phyloP scores from a whole-genome alignment of 1,140 invertebrate species.

The Trigoniulus corallinus region DNA sequence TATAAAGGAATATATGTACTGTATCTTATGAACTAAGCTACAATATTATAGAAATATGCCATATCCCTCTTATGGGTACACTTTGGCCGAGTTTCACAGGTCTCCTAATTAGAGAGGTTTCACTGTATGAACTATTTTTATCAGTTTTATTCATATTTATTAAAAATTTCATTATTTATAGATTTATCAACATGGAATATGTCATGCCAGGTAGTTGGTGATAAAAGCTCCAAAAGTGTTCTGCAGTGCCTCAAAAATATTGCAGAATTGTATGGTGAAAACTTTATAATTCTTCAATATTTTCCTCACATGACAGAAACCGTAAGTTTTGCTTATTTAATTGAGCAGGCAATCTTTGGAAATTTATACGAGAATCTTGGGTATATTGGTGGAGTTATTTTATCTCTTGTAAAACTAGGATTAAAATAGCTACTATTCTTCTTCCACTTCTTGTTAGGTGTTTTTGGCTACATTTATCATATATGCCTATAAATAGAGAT shows the following conservation, averaged over 20 bases:
- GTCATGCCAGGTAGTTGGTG: slow-evolving; percentile 37
- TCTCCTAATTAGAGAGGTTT: too few relatives aligned
- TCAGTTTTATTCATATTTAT: neutral
- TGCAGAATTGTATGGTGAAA: slow-evolving; percentile 76
- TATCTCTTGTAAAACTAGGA: neutral
- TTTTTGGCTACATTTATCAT: too few relatives aligned
- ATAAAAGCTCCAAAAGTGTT: slow-evolving; percentile 62
- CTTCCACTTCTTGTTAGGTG: too few relatives aligned
- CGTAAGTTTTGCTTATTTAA: slow-evolving; percentile 24
- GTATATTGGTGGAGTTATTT: too few relatives aligned
- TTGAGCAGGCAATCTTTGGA: too few relatives aligned
- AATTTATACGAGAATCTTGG: too few relatives aligned
- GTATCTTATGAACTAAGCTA: too few relatives aligned
- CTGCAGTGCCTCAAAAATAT: slow-evolving; percentile 74
- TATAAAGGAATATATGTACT: too few relatives aligned
- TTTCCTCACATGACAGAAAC: slow-evolving; percentile 75
- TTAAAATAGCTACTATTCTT: neutral
- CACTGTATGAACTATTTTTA: neutral
- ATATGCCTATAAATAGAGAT: too few relatives aligned
- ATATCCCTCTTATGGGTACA: too few relatives aligned
- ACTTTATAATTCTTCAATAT: slow-evolving; percentile 86
- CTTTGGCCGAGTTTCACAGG: too few relatives aligned
- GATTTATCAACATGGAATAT: slow-evolving; percentile 1
- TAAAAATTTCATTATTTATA: neutral
- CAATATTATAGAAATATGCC: too few relatives aligned